Evolutionary conservation across 2,113 vertebrate species (phyloP), one percentile per base, ranked within the genome.

Genomic region (Zosterops japonicus): DNA sequence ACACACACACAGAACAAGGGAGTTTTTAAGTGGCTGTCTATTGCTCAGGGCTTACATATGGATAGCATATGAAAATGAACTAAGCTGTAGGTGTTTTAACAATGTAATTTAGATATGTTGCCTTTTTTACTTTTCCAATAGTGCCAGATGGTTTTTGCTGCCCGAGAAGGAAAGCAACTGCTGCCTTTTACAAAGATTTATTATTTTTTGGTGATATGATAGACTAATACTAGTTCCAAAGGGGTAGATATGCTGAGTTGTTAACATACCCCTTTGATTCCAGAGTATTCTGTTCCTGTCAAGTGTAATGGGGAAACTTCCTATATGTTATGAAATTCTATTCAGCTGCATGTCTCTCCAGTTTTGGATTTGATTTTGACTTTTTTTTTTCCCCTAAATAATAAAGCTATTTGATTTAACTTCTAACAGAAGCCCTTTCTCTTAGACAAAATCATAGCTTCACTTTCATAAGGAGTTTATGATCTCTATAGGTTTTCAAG

Each of bases 131-230:
- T 95, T 94, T 87, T 89, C 44, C 61, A 76, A 14, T 55, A 53
- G 46, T 89, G 59, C 61, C 87, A 96, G 94, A 82, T 25, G 8
- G 76, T 27, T 24, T 84, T 94, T 92, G 61, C 77, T 11, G 33
- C 57, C 29, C 25, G 80, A 94, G 75, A 92, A 67, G 59, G 94
- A 95, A 95, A 95, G 69, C 78, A 91, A 92, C 64, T 69, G 63
- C 81, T 96, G 91, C 70, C 89, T 92, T 79, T 90, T 92, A 92
- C 46, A 96, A 93, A 95, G 93, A 95, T 95, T 93, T 96, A 92
- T 96, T 93, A 56, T 77, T 89, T 96, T 94, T 93, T 74, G 75
- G 61, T 61, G 75, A 95, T 95, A 74, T 63, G 76, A 81, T 89
- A 90, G 71, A 77, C 82, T 96, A 94, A 96, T 87, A 83, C 35